A percentile compares a stretch with the other conserved stretches of the same genome.
Conservation (phyloP, 2,888 invertebrate genomes). For the Polyploca ridens region DNA sequence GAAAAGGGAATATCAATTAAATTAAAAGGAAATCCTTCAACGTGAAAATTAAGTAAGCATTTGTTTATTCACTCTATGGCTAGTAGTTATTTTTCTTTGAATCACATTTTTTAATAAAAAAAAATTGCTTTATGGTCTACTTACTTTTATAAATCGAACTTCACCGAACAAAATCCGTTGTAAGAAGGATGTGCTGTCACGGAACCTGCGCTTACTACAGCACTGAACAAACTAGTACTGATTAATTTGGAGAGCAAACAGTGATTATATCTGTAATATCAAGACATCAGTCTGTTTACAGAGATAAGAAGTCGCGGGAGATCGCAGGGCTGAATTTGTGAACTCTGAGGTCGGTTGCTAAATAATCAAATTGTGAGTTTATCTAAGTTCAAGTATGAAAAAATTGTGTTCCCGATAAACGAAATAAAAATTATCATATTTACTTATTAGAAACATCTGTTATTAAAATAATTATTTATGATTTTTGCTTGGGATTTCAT, state of each 20-base stretch:
- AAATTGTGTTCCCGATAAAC: not conserved
- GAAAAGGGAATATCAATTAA: no score
- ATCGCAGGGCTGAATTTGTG: not conserved
- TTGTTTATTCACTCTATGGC: no score
- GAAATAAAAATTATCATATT: no score
- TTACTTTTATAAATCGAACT: not conserved
- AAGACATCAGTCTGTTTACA: not conserved
- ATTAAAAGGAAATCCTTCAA: no score
- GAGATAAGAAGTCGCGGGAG: constrained; percentile 5
- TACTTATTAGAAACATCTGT: no score
- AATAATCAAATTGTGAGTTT: not conserved
- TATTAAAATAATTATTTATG: no score
- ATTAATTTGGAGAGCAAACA: not conserved
- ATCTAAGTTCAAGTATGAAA: not conserved
- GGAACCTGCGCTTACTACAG: not conserved
- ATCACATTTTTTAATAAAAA: not conserved
- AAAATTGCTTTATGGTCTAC: not conserved
- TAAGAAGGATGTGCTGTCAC: not conserved
- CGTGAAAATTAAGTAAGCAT: no score
- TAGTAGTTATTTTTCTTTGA: no score
- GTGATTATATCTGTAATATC: not conserved
- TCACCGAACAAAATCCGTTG: not conserved
- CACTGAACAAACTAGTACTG: constrained; percentile 1
- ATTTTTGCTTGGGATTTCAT: no score
- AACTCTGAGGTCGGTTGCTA: not conserved